phyloP scores from a whole-genome alignment of 2,888 invertebrate genomes.

The Argynnis bischoffii region DNA sequence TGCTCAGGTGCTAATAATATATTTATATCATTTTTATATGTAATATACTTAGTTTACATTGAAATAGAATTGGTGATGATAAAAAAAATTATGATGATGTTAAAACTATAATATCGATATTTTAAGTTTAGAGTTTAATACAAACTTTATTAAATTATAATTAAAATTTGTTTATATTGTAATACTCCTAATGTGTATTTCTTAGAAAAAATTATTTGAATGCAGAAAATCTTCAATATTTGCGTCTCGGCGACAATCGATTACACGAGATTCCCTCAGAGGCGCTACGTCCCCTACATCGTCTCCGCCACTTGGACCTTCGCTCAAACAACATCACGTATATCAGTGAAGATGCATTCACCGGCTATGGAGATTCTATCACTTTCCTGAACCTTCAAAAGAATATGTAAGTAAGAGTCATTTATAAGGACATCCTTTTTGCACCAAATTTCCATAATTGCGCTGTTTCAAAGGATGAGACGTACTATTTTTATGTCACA shows the following conservation, averaged over 20 bases:
- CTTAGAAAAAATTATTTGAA: conserved; percentile 31
- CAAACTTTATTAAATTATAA: too few species aligned
- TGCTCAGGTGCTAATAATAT: too few species aligned
- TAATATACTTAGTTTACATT: too few species aligned
- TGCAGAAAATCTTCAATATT: conserved; percentile 93
- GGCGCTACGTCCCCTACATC: conserved; percentile 90
- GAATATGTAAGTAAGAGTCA: conserved; percentile 87
- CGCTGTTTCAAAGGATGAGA: too few species aligned
- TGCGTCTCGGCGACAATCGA: conserved; percentile 94
- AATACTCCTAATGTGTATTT: background rate
- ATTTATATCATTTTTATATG: too few species aligned
- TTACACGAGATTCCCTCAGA: conserved; percentile 92
- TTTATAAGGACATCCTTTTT: too few species aligned
- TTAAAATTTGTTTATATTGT: too few species aligned
- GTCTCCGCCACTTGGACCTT: conserved; percentile 93
- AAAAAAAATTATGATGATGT: too few species aligned
- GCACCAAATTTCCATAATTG: background rate
- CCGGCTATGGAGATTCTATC: conserved; percentile 93
- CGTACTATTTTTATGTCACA: too few species aligned
- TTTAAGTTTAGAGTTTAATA: too few species aligned
- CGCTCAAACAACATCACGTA: conserved; percentile 93
- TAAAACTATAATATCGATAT: too few species aligned
- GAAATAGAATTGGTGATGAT: too few species aligned
- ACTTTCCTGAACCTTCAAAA: conserved; percentile 96
- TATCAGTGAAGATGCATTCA: conserved; percentile 92